phyloP scores from a whole-genome alignment of 2,888 invertebrate genomes.

The Agrotis ipsilon region DNA sequence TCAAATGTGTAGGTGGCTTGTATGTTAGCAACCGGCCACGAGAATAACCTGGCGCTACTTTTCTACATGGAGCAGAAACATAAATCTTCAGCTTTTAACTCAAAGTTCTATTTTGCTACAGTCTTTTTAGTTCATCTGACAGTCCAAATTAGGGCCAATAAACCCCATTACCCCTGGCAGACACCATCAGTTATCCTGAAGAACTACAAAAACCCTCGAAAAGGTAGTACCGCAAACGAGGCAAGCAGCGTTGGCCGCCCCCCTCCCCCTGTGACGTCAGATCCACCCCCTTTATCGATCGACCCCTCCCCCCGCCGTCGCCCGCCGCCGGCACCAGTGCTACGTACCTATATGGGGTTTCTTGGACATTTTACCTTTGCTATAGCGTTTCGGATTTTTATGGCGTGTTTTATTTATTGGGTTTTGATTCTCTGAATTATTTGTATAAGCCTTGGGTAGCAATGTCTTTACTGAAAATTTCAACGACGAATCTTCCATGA shows the following conservation, averaged over 20 bases:
- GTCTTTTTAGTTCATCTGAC: background rate
- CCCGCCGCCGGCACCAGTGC: constrained; percentile 66
- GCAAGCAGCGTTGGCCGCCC: constrained; percentile 62
- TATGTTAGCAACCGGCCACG: constrained; percentile 2
- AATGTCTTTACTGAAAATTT: background rate
- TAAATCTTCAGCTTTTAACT: background rate
- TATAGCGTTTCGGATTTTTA: constrained; percentile 46
- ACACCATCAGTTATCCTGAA: constrained; percentile 46
- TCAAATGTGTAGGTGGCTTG: background rate
- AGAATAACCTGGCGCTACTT: background rate
- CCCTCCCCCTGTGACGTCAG: constrained; percentile 83
- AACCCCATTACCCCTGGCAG: constrained; percentile 22
- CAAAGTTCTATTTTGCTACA: background rate
- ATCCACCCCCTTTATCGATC: constrained; percentile 82
- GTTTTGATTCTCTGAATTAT: constrained; percentile 20
- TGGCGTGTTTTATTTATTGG: constrained; percentile 36
- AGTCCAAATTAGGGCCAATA: constrained; percentile 15
- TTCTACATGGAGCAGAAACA: background rate
- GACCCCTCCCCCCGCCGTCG: constrained; percentile 67
- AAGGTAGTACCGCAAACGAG: constrained; percentile 63
- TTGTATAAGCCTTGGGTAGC: constrained; percentile 8
- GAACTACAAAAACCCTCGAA: constrained; percentile 55
- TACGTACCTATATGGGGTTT: constrained; percentile 75
- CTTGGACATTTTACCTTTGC: constrained; percentile 74
- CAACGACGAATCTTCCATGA: background rate